A percentile compares a stretch with the other conserved stretches of the same genome.
These are phyloP conservation scores for Agrilus biguttatus DNA, from an alignment of 2,888 invertebrate species.

Conservation along the genomic window DNA sequence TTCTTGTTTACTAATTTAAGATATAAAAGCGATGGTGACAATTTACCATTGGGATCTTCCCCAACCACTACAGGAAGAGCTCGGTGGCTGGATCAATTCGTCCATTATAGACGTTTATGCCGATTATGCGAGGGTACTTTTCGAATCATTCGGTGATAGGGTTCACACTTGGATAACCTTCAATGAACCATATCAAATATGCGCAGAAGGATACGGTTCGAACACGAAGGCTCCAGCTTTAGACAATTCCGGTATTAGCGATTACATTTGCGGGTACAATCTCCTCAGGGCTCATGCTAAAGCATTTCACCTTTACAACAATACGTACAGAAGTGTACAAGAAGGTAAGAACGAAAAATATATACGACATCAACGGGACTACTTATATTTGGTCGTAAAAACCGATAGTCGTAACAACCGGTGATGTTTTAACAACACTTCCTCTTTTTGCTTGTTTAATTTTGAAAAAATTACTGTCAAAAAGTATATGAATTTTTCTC, in stretches of 20 bases:
- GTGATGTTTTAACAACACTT: too few relatives aligned
- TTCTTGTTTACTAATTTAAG: background rate
- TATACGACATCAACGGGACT: too few relatives aligned
- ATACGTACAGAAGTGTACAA: slow-evolving; percentile 29
- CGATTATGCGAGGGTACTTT: slow-evolving; percentile 40
- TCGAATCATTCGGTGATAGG: slow-evolving; percentile 17
- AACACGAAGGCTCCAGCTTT: slow-evolving; percentile 31
- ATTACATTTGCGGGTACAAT: slow-evolving; percentile 47
- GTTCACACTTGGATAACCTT: slow-evolving; percentile 37
- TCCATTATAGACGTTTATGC: slow-evolving; percentile 38
- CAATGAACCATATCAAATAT: slow-evolving; percentile 33
- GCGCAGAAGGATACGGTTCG: slow-evolving; percentile 19
- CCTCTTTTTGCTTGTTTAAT: too few relatives aligned
- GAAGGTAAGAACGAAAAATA: slow-evolving; percentile 12
- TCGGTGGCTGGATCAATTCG: slow-evolving; percentile 12
- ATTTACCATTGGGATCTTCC: slow-evolving; percentile 56
- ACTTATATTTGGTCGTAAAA: too few relatives aligned
- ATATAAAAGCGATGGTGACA: slow-evolving; percentile 45
- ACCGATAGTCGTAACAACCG: too few relatives aligned
- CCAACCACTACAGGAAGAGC: slow-evolving; percentile 25
- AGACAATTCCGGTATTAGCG: slow-evolving; percentile 35
- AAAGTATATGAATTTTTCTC: too few relatives aligned
- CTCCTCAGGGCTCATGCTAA: slow-evolving; percentile 48
- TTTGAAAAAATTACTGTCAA: too few relatives aligned
- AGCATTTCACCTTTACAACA: slow-evolving; percentile 42